Conservation (phyloP, 1,140 invertebrate species). For the Limonius californicus region DNA sequence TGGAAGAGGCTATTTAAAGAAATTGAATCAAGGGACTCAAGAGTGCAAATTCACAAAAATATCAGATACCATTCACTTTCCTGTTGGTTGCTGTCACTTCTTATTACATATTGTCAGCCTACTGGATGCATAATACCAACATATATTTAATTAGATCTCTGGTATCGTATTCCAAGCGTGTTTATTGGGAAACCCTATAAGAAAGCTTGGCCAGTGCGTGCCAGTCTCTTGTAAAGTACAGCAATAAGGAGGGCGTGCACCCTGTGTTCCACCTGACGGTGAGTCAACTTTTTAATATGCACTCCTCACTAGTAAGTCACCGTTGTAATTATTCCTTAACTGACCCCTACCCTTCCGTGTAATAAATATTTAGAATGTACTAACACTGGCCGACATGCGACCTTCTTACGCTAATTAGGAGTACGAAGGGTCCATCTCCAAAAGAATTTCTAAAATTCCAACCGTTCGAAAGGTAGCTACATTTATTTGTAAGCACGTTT, state of each 20-base stretch:
- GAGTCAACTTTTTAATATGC: conserved; percentile 17
- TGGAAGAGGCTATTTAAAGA: too few relatives aligned
- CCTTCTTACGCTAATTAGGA: too few relatives aligned
- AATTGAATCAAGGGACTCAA: too few relatives aligned
- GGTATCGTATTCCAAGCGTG: conserved; percentile 3
- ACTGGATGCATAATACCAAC: too few relatives aligned
- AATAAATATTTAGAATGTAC: not conserved
- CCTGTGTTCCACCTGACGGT: conserved; percentile 7
- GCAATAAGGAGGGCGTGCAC: conserved; percentile 2
- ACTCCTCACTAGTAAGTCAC: not conserved
- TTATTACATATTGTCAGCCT: too few relatives aligned
- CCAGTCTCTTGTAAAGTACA: conserved; percentile 3
- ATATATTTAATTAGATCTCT: not conserved
- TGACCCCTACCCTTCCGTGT: not conserved
- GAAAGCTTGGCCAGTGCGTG: not conserved
- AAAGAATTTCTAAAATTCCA: too few relatives aligned
- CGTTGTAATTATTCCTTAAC: not conserved
- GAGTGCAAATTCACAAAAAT: too few relatives aligned
- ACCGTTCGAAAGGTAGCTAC: too few relatives aligned
- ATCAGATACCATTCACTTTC: not conserved
- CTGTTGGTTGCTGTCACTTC: not conserved
- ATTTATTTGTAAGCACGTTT: too few relatives aligned
- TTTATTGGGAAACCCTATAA: conserved; percentile 12
- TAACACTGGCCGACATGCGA: too few relatives aligned
- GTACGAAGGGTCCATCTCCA: too few relatives aligned